Evolutionary conservation across 1,140 invertebrate species (phyloP).

Genomic region (Hycleus cichorii): DNA sequence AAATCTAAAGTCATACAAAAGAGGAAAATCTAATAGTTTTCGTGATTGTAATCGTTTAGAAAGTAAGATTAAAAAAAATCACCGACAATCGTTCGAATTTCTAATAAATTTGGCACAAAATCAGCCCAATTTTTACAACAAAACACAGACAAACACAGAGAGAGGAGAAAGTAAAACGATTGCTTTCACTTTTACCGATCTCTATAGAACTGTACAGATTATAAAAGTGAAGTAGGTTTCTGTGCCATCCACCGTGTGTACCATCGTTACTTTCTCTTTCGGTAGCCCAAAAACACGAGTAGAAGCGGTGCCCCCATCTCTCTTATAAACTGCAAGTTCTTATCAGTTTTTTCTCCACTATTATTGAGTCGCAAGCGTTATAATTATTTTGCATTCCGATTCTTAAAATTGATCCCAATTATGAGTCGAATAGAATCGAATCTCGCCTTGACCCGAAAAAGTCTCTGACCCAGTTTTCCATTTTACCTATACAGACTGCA

Average conservation of each 20-base stretch:
- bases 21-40: no score
- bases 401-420: not conserved
- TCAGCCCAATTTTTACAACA: no score
- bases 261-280: constrained; percentile 19
- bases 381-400: not conserved
- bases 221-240: constrained; percentile 10
- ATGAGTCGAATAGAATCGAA: not conserved
- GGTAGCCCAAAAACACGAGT: not conserved
- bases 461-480: constrained; percentile 4
- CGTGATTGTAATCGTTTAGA: no score
- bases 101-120: no score
- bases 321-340: no score
- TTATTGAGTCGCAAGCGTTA: no score
- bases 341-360: no score
- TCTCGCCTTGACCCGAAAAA: constrained; percentile 3
- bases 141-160: not conserved
- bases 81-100: no score
- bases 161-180: constrained; percentile 23
- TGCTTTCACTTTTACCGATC: constrained; percentile 22
- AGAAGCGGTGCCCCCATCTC: no score
- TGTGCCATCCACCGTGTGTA: not conserved
- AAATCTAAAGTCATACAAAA: no score
- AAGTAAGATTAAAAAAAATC: no score
- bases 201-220: not conserved
- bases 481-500: no score